Evolutionary conservation across 2,888 invertebrate genomes (phyloP), one percentile per base, ranked within the genome.

Genomic region (Ornithoptera alexandrae): DNA sequence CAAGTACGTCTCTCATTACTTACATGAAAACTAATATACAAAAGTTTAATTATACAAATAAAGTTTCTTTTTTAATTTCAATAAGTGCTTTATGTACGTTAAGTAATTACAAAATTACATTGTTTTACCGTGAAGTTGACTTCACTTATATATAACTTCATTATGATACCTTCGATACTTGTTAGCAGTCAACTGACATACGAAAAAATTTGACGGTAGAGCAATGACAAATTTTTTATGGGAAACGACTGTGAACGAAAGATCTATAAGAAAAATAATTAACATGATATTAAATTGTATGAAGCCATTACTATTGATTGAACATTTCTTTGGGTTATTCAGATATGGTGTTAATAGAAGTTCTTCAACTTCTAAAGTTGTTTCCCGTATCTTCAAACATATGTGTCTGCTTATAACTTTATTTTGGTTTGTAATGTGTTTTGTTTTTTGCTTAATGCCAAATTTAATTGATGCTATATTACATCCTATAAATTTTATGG

Each of bases 341-440:
- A 59, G 68, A 68, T 68, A 60, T 53, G 59, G 64, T 53, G 36
- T 59, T 22, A 60, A 39, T 8, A 50, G 60, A 18, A 1, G 20
- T 8, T 36, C 18, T 36, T 50, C 36, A 0, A 36, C 17, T 53
- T n/a, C 68, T 2, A 59, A 59, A 15, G 36, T 53, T 30, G 46
- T 46, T n/a, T 39, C 15, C 18, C 12, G 59, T 12, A 64, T 64
- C 53, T n/a, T 50, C 58, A 64, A 64, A 68, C 22, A 64, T 0
- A 15, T 68, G 4, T 10, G 63, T 39, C 20, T 46, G 7, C n/a
- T 20, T 6, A 59, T 68, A 50, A 50, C 58, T 39, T 20, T 12
- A 17, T 3, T 64, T 7, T 68, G 63, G 59, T 18, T 60, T 7
- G 17, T 72, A 53, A 15, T 77, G 1, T 77, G 76, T 63, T 60